Conservation (phyloP, 2,113 vertebrate genomes). For the Mesocricetus auratus region DNA sequence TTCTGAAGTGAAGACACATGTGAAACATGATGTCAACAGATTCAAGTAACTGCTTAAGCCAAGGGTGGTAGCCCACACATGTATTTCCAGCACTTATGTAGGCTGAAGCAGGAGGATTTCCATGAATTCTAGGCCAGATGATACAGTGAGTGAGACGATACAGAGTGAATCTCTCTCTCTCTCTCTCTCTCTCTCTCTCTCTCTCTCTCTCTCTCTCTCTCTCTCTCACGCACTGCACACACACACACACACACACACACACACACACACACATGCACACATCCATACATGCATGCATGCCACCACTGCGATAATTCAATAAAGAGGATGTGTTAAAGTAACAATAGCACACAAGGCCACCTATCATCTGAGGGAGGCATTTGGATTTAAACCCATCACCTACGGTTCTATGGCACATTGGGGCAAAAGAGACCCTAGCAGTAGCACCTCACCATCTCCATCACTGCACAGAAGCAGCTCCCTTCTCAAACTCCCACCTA, state of each 20-base stretch:
- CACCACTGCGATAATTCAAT: background rate
- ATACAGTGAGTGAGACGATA: background rate
- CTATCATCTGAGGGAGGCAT: background rate
- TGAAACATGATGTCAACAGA: background rate
- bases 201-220: too few relatives aligned
- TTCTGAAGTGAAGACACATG: background rate
- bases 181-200: too few relatives aligned
- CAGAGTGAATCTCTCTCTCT: background rate
- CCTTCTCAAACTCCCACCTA: background rate
- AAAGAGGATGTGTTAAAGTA: background rate
- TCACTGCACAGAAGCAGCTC: constrained; percentile 24
- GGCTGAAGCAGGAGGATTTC: background rate
- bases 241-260: background rate
- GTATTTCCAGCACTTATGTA: background rate
- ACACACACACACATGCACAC: background rate
- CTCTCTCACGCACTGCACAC: too few relatives aligned
- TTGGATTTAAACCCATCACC: background rate
- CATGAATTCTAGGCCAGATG: background rate
- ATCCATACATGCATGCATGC: background rate
- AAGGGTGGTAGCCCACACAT: background rate
- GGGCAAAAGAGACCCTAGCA: constrained; percentile 1
- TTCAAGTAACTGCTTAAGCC: background rate
- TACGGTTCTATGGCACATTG: background rate
- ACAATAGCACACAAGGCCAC: background rate
- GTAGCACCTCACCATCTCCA: background rate